phyloP scores from a whole-genome alignment of 2,888 invertebrate genomes.

The Leistus spinibarbis region DNA sequence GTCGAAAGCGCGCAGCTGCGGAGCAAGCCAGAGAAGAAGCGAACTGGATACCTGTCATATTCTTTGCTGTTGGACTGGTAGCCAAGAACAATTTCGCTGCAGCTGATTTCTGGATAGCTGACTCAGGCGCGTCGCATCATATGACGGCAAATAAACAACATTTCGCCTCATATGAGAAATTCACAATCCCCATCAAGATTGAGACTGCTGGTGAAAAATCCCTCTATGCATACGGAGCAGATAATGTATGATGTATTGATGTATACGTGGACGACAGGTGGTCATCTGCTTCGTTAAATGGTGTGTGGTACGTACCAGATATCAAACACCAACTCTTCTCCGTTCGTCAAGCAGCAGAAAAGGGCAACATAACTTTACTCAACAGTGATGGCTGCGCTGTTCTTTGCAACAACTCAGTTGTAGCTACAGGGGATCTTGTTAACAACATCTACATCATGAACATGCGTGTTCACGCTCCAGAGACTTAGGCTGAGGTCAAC shows the following conservation, averaged over 20 bases:
- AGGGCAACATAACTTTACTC: conserved; percentile 39
- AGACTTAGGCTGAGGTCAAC: conserved; percentile 36
- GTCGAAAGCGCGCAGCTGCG: conserved; percentile 36
- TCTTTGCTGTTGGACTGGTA: too few relatives aligned
- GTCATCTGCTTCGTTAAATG: conserved; percentile 36
- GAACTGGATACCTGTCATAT: too few relatives aligned
- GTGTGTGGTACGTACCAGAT: conserved; percentile 39
- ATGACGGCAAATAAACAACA: conserved; percentile 38
- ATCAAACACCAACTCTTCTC: conserved; percentile 42
- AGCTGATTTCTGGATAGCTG: conserved; percentile 42
- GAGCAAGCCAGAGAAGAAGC: too few relatives aligned
- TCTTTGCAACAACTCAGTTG: conserved; percentile 33
- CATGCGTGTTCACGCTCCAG: conserved; percentile 36
- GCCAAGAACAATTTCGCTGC: conserved; percentile 32
- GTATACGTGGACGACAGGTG: conserved; percentile 25
- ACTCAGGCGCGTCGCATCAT: conserved; percentile 40
- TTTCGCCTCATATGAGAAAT: conserved; percentile 32
- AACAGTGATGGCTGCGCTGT: conserved; percentile 38
- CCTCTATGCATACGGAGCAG: conserved; percentile 37
- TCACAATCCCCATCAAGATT: conserved; percentile 30
- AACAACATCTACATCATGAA: conserved; percentile 41
- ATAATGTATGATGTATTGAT: conserved; percentile 28
- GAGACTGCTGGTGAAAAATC: conserved; percentile 36
- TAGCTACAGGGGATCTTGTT: conserved; percentile 40
- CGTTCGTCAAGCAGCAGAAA: conserved; percentile 41